Percentiles rank a stretch among this genome's conserved stretches.
These are phyloP conservation scores for Auanema sp. DNA, from an alignment of 2,888 invertebrate species.

Conservation along the genomic window DNA sequence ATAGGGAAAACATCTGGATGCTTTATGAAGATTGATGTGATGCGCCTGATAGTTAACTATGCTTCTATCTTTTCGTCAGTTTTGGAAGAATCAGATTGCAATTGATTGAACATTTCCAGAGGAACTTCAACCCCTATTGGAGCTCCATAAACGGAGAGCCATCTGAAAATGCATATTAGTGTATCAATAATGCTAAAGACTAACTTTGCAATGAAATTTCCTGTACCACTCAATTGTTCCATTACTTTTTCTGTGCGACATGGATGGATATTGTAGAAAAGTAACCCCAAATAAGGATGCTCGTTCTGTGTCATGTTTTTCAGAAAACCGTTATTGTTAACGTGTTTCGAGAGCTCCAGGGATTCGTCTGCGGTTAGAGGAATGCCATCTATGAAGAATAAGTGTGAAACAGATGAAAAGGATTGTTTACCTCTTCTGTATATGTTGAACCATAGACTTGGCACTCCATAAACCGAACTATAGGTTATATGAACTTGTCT, in stretches of 20 bases:
- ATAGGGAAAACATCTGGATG: no score
- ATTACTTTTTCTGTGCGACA: conserved; percentile 49
- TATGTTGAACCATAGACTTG: conserved; percentile 55
- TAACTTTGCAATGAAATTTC: conserved; percentile 41
- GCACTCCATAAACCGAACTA: conserved; percentile 45
- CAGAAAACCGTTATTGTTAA: conserved; percentile 9
- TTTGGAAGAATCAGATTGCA: no score
- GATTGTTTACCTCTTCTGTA: conserved; percentile 34
- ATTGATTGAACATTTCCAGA: neutral
- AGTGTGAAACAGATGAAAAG: no score
- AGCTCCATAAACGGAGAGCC: conserved; percentile 44
- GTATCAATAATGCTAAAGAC: conserved; percentile 12
- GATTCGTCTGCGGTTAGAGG: conserved; percentile 18
- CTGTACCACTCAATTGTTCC: conserved; percentile 33
- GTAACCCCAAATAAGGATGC: conserved; percentile 42
- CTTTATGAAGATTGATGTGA: no score
- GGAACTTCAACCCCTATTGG: conserved; percentile 34
- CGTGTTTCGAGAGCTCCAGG: conserved; percentile 9
- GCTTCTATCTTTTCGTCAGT: no score
- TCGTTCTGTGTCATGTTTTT: conserved; percentile 21
- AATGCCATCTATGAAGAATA: conserved; percentile 9
- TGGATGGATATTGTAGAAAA: conserved; percentile 59
- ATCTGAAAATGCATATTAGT: conserved; percentile 27
- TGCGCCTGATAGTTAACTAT: no score
- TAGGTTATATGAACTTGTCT: conserved; percentile 40